Base-by-base conservation (phyloP, 2,888 invertebrate species). In the Ariolimax columbianus region DNA sequence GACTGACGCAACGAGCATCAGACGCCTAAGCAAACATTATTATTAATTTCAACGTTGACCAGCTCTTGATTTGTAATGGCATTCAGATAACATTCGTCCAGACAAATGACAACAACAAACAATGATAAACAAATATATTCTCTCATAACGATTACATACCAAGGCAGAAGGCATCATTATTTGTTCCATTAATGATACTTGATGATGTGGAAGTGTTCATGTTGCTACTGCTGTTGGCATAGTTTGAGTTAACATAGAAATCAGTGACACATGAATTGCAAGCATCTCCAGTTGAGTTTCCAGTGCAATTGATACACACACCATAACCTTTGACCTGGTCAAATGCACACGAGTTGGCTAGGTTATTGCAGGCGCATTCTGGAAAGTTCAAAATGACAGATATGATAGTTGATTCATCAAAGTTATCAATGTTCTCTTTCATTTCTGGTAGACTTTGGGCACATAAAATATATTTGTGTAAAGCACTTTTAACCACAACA, bases 251-350 rank as follows among this genome's bases (percentile, higher is more conserved):
- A 38, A 83, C 30, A 63, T 73, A 86, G 38, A 59, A 82, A 2
- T 81, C 85, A 30, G 33, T 30, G 11, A 73, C 51, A 47, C 85
- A 85, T 4, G 77, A 63, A 43, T 75, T 40, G 55, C 85, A 85
- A 36, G 59, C 51, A 68, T 85, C 85, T 19, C 85, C 85, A 19
- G 81, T 47, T 19, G 85, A 81, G 81, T 81, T 85, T 23, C 66
- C 68, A 0, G 40, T 63, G 81, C 85, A 85, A 63, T 72, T 33
- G 26, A 43, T 73, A 68, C 85, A 85, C 77, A 85, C 85, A n/a
- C 85, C 81, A 23, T 81, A 40, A 36, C 73, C 68, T 43, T 85
- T 85, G 51, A n/a, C 55, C 17, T n/a, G 33, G 38, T 81, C 81
- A 40, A 59, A 85, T 7, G 0, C 19, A n/a, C 85, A 85, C 7